A percentile compares a stretch with the other conserved stretches of the same genome.
Evolutionary conservation across 2,888 invertebrate species (phyloP).

Genomic region (Clivina fossor): DNA sequence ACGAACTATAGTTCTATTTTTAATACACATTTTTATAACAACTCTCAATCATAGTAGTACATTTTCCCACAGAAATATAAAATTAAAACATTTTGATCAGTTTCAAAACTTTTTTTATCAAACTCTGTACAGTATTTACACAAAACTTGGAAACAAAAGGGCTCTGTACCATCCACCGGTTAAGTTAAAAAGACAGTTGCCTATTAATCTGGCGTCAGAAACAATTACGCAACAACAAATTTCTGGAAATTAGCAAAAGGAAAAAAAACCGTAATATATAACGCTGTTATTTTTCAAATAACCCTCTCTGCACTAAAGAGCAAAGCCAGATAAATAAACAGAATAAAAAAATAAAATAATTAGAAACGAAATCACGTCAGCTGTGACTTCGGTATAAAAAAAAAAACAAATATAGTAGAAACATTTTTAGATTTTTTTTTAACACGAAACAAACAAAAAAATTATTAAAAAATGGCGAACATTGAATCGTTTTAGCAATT

Average conservation of each 20-base stretch:
- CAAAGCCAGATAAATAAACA: constrained; percentile 31
- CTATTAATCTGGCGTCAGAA: constrained; percentile 32
- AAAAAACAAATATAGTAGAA: constrained; percentile 25
- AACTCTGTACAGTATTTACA: too few relatives aligned
- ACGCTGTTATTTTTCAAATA: constrained; percentile 31
- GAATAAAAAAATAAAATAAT: constrained; percentile 26
- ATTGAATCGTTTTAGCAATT: constrained; percentile 16
- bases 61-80: too few relatives aligned
- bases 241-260: constrained; percentile 24
- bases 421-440: too few relatives aligned
- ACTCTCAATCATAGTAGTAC: too few relatives aligned
- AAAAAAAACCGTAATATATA: constrained; percentile 9
- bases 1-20: too few relatives aligned
- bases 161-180: constrained; percentile 13
- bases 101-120: too few relatives aligned
- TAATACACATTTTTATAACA: too few relatives aligned
- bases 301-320: constrained; percentile 30
- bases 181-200: constrained; percentile 22
- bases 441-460: neutral
- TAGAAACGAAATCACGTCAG: constrained; percentile 30
- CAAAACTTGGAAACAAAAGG: too few relatives aligned
- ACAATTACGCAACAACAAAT: constrained; percentile 28
- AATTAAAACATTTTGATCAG: too few relatives aligned
- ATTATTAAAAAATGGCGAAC: constrained; percentile 7
- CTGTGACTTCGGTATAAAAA: constrained; percentile 28